Evolutionary conservation across 1,140 invertebrate genomes (phyloP).

Genomic region (silkworm (Bombyx mori)): ASM3026992v2 NC_085110.1:12752501-12753000

Average conservation of each 20-base stretch:
- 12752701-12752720: conserved; percentile 59
- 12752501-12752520: no score
- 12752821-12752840: conserved; percentile 45
- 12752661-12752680: conserved; percentile 35
- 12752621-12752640: not conserved
- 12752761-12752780: conserved; percentile 50
- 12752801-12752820: conserved; percentile 27
- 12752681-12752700: conserved; percentile 54
- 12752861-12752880: conserved; percentile 31
- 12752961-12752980: conserved; percentile 43
- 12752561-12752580: no score
- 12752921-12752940: conserved; percentile 2
- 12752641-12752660: not conserved
- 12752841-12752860: conserved; percentile 44
- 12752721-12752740: conserved; percentile 55
- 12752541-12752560: no score
- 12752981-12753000: conserved; percentile 51
- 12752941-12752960: conserved; percentile 31
- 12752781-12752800: conserved; percentile 28
- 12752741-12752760: conserved; percentile 54
- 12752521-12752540: no score
- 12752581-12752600: no score
- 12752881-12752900: conserved; percentile 1
- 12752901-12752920: conserved; percentile 3
- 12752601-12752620: no score